Evolutionary conservation across 2,888 invertebrate genomes (phyloP).

Genomic region (Apantesis nais): DNA sequence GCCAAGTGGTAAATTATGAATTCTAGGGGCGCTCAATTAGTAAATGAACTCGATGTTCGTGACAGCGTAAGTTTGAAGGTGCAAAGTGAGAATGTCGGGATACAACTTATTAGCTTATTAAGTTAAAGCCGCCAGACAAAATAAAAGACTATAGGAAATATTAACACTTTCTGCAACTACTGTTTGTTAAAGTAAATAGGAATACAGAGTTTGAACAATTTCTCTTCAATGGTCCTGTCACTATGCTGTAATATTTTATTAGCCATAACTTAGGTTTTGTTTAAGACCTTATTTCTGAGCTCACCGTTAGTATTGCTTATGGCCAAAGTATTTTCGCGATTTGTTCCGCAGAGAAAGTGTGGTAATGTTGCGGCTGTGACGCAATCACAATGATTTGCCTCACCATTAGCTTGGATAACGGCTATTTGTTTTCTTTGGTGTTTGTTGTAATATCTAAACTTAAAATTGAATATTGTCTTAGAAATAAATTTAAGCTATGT

Average conservation of each 20-base stretch:
- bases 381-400: conserved; percentile 55
- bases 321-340: conserved; percentile 51
- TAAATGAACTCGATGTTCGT: conserved; percentile 59
- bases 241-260: not conserved
- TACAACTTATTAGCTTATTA: not conserved
- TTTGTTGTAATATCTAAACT: conserved; percentile 31
- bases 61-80: conserved; percentile 40
- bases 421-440: conserved; percentile 31
- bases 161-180: not conserved
- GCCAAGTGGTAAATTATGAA: conserved; percentile 41
- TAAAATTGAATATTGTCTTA: conserved; percentile 9
- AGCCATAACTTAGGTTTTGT: not conserved
- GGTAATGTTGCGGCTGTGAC: conserved; percentile 55
- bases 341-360: conserved; percentile 63
- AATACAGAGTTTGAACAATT: not conserved
- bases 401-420: conserved; percentile 39
- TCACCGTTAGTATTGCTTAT: conserved; percentile 43
- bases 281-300: conserved; percentile 18
- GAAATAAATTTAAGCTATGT: conserved; percentile 3
- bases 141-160: not conserved
- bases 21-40: conserved; percentile 52
- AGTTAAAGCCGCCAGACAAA: not conserved
- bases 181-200: not conserved
- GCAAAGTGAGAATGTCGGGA: conserved; percentile 13
- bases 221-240: not conserved